Conservation (phyloP, 2,113 vertebrate genomes). For the Sebastes schlegelii region DNA sequence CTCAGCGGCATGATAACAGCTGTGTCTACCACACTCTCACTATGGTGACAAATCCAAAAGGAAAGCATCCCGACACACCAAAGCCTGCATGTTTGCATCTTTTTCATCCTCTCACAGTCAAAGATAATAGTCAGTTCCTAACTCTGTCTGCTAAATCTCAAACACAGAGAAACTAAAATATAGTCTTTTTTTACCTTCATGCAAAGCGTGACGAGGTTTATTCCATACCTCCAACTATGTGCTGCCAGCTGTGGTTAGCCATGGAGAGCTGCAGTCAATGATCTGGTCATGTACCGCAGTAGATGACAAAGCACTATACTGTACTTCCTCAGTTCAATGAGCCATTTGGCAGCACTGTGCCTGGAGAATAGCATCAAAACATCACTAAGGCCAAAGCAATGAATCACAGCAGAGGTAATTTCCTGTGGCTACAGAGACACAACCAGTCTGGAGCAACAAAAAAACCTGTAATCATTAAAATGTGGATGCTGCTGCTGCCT, state of each 20-base stretch:
- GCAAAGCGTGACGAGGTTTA: not conserved
- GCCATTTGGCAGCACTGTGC: constrained; percentile 55
- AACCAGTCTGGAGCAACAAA: constrained; percentile 9
- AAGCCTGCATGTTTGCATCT: constrained; percentile 10
- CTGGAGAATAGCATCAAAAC: constrained; percentile 54
- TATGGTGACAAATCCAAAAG: constrained; percentile 43
- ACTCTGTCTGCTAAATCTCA: constrained; percentile 2
- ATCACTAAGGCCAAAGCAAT: constrained; percentile 41
- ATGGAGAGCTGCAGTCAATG: constrained; percentile 31
- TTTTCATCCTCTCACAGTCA: not conserved
- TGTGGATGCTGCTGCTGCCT: not conserved
- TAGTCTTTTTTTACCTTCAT: not conserved
- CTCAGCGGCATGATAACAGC: constrained; percentile 26
- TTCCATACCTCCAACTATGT: constrained; percentile 4
- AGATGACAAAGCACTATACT: constrained; percentile 57
- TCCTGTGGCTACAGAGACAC: constrained; percentile 22
- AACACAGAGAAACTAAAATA: not conserved
- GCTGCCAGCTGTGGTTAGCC: constrained; percentile 50
- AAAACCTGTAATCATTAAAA: constrained; percentile 10
- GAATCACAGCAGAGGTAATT: constrained; percentile 37
- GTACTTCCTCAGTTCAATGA: constrained; percentile 50
- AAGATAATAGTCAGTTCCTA: not conserved
- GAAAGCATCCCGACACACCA: constrained; percentile 16
- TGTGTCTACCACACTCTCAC: constrained; percentile 9
- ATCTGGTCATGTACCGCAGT: constrained; percentile 58